These are phyloP conservation scores for Brenthis ino DNA, from an alignment of 2,888 invertebrate genomes.

Conservation along the genomic window DNA sequence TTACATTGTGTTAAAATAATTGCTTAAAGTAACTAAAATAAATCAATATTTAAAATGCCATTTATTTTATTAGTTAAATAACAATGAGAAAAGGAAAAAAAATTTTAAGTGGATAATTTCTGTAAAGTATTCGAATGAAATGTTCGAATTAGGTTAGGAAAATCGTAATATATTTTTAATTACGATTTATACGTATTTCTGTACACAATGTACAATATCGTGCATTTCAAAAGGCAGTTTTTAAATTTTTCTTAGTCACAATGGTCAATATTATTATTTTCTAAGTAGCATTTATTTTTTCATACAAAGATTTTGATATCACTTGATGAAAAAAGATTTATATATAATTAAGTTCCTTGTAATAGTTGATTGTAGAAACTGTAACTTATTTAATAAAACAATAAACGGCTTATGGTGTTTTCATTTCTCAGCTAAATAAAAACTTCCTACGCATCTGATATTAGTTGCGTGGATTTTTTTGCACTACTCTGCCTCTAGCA, in stretches of 20 bases:
- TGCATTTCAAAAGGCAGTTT: constrained; percentile 11
- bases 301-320: not conserved
- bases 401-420: not conserved
- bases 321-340: not conserved
- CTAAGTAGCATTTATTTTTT: not conserved
- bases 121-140: no score
- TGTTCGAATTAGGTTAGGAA: not conserved
- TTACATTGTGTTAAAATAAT: no score
- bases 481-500: no score
- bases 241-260: not conserved
- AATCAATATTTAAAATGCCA: no score
- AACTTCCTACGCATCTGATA: no score
- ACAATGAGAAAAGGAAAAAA: no score
- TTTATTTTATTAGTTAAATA: no score
- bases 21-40: no score
- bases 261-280: not conserved
- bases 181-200: not conserved
- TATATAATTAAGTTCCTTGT: constrained; percentile 5
- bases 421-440: not conserved
- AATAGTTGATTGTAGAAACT: constrained; percentile 3
- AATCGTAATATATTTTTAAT: not conserved
- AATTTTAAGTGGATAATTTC: no score
- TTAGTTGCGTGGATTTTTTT: no score
- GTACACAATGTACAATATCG: not conserved
- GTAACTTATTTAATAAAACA: constrained; percentile 15